Evolutionary conservation across 2,797 vertebrate genomes (phyloP).

Genomic region (Mus caroli): DNA sequence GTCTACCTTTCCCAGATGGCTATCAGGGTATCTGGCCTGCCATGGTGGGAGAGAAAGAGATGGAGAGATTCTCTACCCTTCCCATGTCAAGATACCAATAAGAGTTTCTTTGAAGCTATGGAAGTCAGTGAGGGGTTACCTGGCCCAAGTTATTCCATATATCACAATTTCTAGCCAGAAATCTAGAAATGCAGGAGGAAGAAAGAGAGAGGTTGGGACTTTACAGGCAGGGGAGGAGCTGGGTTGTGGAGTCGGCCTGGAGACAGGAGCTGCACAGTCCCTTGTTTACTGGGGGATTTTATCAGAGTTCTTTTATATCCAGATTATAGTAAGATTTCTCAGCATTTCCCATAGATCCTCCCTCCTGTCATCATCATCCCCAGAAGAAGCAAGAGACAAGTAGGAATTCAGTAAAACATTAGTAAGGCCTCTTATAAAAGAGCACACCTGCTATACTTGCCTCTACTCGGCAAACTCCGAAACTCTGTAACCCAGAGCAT

Average conservation of each 20-base stretch:
- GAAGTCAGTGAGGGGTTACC: neutral
- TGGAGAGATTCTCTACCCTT: neutral
- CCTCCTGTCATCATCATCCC: neutral
- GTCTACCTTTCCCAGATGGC: neutral
- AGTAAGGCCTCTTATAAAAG: too few relatives aligned
- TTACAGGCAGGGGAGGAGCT: neutral
- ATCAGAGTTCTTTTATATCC: neutral
- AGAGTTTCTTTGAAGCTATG: neutral
- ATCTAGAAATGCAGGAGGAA: neutral
- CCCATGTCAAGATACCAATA: neutral
- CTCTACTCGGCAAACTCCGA: neutral
- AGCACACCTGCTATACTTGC: neutral
- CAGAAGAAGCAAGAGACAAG: neutral
- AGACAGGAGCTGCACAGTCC: neutral
- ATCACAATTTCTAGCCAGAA: neutral
- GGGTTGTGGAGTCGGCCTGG: neutral
- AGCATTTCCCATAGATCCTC: neutral
- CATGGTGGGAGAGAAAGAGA: neutral
- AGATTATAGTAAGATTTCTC: neutral
- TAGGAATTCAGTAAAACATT: neutral
- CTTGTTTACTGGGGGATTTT: neutral
- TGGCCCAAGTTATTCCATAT: neutral
- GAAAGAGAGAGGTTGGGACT: neutral
- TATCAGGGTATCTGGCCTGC: neutral
- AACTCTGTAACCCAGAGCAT: constrained; percentile 44